Conservation (phyloP, 2,888 invertebrate species). For the Calameuta idolon region DNA sequence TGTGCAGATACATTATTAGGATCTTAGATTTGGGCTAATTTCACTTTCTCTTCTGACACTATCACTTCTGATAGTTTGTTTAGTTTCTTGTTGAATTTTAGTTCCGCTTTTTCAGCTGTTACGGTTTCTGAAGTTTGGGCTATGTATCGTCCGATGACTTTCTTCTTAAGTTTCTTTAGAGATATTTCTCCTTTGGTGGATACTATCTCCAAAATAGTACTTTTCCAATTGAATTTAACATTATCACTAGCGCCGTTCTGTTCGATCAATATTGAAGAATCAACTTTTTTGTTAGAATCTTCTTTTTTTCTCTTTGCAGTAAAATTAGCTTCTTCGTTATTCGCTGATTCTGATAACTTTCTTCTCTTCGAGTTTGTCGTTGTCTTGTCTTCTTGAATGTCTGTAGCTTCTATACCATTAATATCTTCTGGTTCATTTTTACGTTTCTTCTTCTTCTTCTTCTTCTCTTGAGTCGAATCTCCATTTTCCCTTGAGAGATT, state of each 20-base stretch:
- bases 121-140: slow-evolving; percentile 68
- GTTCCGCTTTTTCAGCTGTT: slow-evolving; percentile 74
- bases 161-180: slow-evolving; percentile 81
- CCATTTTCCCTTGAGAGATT: slow-evolving; percentile 49
- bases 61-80: slow-evolving; percentile 75
- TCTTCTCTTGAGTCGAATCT: slow-evolving; percentile 35
- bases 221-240: slow-evolving; percentile 54
- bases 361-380: slow-evolving; percentile 52
- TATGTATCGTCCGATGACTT: slow-evolving; percentile 76
- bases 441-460: slow-evolving; percentile 14
- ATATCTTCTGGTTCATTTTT: not conserved
- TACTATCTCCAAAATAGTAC: slow-evolving; percentile 48
- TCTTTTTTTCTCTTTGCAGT: slow-evolving; percentile 21
- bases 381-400: slow-evolving; percentile 20
- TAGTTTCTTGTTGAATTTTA: slow-evolving; percentile 80
- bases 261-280: not conserved
- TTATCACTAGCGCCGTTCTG: not conserved
- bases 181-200: slow-evolving; percentile 73
- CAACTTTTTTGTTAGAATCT: not conserved
- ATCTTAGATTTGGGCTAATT: slow-evolving; percentile 31
- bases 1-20: not conserved
- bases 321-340: slow-evolving; percentile 28
- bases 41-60: slow-evolving; percentile 74
- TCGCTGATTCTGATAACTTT: slow-evolving; percentile 25
- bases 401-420: slow-evolving; percentile 12